Percentiles rank a stretch among this genome's conserved stretches.
Conservation (phyloP, 1,140 invertebrate genomes). For the Trichomalopsis sarcophagae region DNA sequence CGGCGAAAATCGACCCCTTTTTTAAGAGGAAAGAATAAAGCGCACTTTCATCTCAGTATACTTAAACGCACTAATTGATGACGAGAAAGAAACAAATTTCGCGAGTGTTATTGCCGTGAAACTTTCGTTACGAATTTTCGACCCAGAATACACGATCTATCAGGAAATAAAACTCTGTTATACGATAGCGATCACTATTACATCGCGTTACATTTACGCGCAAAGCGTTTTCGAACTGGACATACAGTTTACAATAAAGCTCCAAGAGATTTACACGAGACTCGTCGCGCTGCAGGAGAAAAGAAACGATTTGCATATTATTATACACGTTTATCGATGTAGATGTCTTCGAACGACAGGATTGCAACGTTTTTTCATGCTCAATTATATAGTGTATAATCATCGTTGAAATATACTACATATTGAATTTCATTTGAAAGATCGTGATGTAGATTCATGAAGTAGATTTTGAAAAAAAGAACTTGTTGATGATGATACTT, state of each 20-base stretch:
- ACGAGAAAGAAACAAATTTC: neutral
- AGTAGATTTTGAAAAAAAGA: neutral
- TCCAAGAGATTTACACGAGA: neutral
- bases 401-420: neutral
- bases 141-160: neutral
- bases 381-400: neutral
- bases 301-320: neutral
- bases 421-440: neutral
- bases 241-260: neutral
- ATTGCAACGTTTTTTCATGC: neutral
- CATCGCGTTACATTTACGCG: neutral
- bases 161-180: neutral
- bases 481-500: neutral
- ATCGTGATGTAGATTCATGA: neutral
- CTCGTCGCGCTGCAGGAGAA: neutral
- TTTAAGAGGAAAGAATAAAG: neutral
- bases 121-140: neutral
- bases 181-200: too few relatives aligned
- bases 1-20: conserved; percentile 16
- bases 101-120: neutral
- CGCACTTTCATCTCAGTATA: neutral
- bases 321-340: neutral
- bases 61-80: neutral
- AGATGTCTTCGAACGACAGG: neutral
- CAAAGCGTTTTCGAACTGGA: neutral